Evolutionary conservation across 2,797 vertebrate species (phyloP), one percentile per base, ranked within the genome.

Genomic region (Notoglanidium macrostoma): DNA sequence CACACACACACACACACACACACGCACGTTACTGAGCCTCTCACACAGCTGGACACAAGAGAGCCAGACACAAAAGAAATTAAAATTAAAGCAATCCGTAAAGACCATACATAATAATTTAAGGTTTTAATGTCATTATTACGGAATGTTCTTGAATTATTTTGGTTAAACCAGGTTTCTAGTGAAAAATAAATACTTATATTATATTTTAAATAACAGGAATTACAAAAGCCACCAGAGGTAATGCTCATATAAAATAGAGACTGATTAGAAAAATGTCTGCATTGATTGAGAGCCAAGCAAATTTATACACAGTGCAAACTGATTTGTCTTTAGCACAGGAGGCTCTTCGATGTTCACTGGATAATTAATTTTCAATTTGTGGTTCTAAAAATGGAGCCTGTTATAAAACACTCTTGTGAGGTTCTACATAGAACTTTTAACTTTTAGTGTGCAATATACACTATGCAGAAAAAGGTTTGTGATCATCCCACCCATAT

Each of bases 11-110:
- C 68, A 55, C 51, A 54, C 70, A 82, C 44, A 83, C 68, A 74
- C 55, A 8, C 29, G 40, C 26, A 15, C 2, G 21, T 9, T 78
- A n/a, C 61, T 54, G 57, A 70, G 86, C 19, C 61, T 40, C 49
- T 49, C 65, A 76, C 76, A 68, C 76, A 68, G 76, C 67, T 81
- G 76, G 83, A 73, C 51, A 78, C 35, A 86, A 79, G 57, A 76
- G 23, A 63, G 57, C 70, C 40, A 23, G 63, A 83, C 86, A 84
- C 63, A 83, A 83, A 81, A 83, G 63, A 49, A 65, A 76, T 19
- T 44, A 21, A 84, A 68, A 85, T 80, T 17, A 72, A 85, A n/a
- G 74, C 55, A 73, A 88, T 40, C 23, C 40, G 17, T 63, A 59
- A 79, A 79, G 29, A 40, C n/a, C 19, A 49, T 49, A 49, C 49